Base-by-base conservation (phyloP, 2,797 vertebrate species). In the Premnoplex brunnescens region DNA sequence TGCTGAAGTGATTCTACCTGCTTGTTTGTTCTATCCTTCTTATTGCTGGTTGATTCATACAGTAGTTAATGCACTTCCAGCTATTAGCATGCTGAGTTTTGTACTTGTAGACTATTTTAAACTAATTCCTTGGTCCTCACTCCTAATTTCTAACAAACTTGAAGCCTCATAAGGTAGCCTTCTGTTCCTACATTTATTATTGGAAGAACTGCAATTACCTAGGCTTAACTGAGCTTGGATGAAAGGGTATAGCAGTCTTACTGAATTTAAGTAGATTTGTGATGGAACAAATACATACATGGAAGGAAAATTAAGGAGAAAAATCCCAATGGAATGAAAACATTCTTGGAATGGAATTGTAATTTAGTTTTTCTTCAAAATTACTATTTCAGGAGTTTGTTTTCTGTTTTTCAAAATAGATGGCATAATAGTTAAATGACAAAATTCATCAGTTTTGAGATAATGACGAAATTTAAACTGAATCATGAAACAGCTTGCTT, bases 401-500 rank as follows among this genome's bases (percentile, higher is more conserved):
- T 76, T 92, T 81, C n/a, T 0, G 0, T 27, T 95, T 66, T 28
- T 77, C 22, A 48, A 46, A 85, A 39, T 36, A 71, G 46, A 74
- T 1, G 0, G 2, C 44, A 23, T 39, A 52, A 85, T 12, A 1
- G 4, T 36, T 60, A 85, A 69, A 59, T 1, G 6, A 49, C 14
- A 68, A 15, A 81, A 87, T 43, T 34, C 20, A 49, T 22, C 6
- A 39, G 1, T 71, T 84, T 41, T 72, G 49, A 87, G 64, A 20
- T 60, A 68, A 51, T 62, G 34, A 41, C 4, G 72, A 48, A 87
- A 81, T 55, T 87, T 52, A 52, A 84, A 81, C 6, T 67, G 41
- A 59, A 36, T 75, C 5, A 37, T 52, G 12, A 56, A 81, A 59
- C 4, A 54, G 4, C 6, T 85, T 92, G 6, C 9, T 58, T 81